phyloP scores from a whole-genome alignment of 2,113 vertebrate genomes.

The Oryzias javanicus region DNA sequence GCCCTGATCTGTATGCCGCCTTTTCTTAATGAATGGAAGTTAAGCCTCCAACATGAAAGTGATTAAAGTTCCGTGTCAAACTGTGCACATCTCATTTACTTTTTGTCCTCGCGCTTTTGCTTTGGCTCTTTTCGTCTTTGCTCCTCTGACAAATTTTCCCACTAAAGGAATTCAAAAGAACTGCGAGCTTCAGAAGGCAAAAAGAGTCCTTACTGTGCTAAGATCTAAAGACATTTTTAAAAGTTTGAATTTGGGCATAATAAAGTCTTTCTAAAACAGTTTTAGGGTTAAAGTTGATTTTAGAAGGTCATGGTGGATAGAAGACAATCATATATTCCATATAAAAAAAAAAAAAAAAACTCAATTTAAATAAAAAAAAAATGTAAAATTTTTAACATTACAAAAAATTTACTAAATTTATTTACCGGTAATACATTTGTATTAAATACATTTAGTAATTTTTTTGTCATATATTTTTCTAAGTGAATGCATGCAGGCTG shows the following conservation, averaged over 20 bases:
- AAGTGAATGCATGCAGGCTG: neutral
- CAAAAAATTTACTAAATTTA: too few relatives aligned
- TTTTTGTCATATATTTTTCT: too few relatives aligned
- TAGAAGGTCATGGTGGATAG: too few relatives aligned
- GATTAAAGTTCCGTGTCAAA: slow-evolving; percentile 28
- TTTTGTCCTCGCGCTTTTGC: slow-evolving; percentile 11
- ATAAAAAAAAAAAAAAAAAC: too few relatives aligned
- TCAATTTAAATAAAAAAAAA: too few relatives aligned
- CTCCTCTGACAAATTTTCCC: slow-evolving; percentile 21
- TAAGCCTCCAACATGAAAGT: slow-evolving; percentile 22
- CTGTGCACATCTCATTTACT: slow-evolving; percentile 30
- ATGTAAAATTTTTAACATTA: too few relatives aligned
- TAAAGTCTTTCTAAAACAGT: neutral
- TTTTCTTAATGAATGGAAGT: slow-evolving; percentile 15
- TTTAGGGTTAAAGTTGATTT: too few relatives aligned
- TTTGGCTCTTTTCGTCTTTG: slow-evolving; percentile 11
- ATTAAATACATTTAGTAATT: too few relatives aligned
- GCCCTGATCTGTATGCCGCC: slow-evolving; percentile 6
- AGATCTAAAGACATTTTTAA: slow-evolving; percentile 21
- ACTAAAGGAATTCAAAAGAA: slow-evolving; percentile 16
- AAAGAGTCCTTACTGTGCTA: slow-evolving; percentile 1
- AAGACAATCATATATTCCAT: too few relatives aligned
- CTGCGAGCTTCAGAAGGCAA: slow-evolving; percentile 15
- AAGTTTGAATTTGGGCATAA: slow-evolving; percentile 8
- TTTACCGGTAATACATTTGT: too few relatives aligned